Conservation (phyloP, 2,888 invertebrate genomes). For the Ichneumon xanthorius region DNA sequence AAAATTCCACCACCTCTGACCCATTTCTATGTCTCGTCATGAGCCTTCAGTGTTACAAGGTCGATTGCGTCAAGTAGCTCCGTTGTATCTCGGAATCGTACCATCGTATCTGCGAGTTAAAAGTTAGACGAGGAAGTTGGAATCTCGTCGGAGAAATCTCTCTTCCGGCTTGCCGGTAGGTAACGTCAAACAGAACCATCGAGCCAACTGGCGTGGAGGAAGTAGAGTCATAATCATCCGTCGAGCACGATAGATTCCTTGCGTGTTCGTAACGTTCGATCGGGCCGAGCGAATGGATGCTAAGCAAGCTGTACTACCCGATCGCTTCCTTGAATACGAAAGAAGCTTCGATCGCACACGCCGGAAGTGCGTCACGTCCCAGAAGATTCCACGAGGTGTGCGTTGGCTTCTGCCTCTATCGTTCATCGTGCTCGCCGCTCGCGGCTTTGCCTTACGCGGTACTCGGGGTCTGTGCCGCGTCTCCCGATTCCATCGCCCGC, state of each 20-base stretch:
- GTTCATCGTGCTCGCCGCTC: conserved; percentile 25
- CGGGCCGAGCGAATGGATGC: conserved; percentile 79
- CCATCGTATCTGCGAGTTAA: not conserved
- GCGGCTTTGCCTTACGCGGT: conserved; percentile 60
- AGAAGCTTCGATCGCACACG: conserved; percentile 66
- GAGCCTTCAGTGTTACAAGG: not conserved
- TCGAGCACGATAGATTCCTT: conserved; percentile 30
- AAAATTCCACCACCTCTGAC: not conserved
- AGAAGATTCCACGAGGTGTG: conserved; percentile 71
- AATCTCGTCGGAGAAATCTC: not conserved
- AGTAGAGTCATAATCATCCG: conserved; percentile 17
- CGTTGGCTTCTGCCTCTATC: conserved; percentile 38
- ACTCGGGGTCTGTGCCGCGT: conserved; percentile 3
- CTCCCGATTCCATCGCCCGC: not conserved
- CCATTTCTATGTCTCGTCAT: not conserved
- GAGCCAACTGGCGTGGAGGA: not conserved
- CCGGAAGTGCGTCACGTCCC: conserved; percentile 84
- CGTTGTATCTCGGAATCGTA: not conserved
- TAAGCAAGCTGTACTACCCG: conserved; percentile 84
- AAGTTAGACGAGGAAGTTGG: not conserved
- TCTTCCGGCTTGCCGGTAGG: conserved; percentile 11
- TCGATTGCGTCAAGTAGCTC: not conserved
- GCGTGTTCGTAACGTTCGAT: conserved; percentile 54
- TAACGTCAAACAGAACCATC: conserved; percentile 1
- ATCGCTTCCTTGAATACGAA: conserved; percentile 84